Base-by-base conservation (phyloP, 2,888 invertebrate genomes). In the Prenolepis imparis region DNA sequence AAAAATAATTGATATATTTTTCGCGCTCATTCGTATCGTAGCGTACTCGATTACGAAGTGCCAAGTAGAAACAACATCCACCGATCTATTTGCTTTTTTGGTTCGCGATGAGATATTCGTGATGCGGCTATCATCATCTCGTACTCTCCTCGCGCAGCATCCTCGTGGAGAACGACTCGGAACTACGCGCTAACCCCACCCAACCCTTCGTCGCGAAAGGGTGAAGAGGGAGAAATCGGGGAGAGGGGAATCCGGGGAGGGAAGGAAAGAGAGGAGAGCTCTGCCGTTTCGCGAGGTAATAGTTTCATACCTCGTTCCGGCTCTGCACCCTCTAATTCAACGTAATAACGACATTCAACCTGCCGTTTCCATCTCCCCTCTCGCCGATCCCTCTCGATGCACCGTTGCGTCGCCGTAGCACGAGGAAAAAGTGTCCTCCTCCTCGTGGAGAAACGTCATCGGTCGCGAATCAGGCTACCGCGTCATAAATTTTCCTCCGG, bases 241-340 rank as follows among this genome's bases (percentile, higher is more conserved):
- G 68, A 80, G 68, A 67, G 72, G 72, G 84, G 84, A 85, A 83
- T 83, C 72, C 80, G 74, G 63, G 82, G 24, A 72, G 73, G 82
- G 63, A 73, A 66, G 74, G 72, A 57, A 67, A 59, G 66, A 64
- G 84, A 68, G 83, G 86, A 85, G 89, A 88, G 84, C 87, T 89
- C 87, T 85, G 91, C 90, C 91, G 93, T 94, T 93, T 93, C 93
- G 92, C 92, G 93, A 93, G 94, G 93, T 94, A 94, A 94, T 94
- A 94, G 94, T 94, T 94, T 94, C 94, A 93, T 94, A 94, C 94
- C 94, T 94, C 94, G 94, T 94, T 94, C 94, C 94, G 94, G 93
- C 93, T 93, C 93, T 93, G 94, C 94, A 94, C 94, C 94, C 94
- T 94, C 94, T 94, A 94, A 94, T 94, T 94, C 94, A 94, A 90